Base-by-base conservation (phyloP, 2,888 invertebrate genomes). In the Sacculina carcini region DNA sequence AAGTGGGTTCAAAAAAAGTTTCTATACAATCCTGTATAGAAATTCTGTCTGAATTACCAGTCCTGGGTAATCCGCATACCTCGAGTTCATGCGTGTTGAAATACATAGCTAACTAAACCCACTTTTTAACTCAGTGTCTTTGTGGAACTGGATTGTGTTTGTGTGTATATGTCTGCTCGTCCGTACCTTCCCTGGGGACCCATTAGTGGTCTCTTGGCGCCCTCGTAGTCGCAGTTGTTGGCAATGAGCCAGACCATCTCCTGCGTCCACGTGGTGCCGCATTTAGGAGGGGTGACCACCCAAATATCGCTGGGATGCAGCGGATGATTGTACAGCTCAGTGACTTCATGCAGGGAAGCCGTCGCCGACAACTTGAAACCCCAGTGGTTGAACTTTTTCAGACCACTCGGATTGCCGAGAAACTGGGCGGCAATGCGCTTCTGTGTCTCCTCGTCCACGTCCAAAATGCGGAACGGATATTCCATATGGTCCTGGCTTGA, bases 181-280 rank as follows among this genome's bases (percentile, higher is more conserved):
- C n/a, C n/a, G n/a, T n/a, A n/a, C n/a, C n/a, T n/a, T n/a, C n/a
- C n/a, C n/a, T n/a, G n/a, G n/a, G n/a, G n/a, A n/a, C n/a, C n/a
- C 1, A 75, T 62, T 6, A 69, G 67, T 24, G 66, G 65, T 53
- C 59, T 58, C 61, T 70, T 69, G 1, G 76, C 76, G 23, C 64
- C 65, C 52, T 71, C 66, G 55, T 71, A 74, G 62, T 79, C 71
- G 47, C 77, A 62, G 56, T 75, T 66, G 54, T 75, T 75, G 53
- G 71, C 69, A 39, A 79, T 68, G 53, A 78, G 66, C 74, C 78
- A 80, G 0, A 78, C 73, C 67, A 80, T 71, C 66, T 80, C 79
- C 62, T 79, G 79, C 0, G 76, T 71, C 80, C 80, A 80, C 19
- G 81, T 81, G 23, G 80, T 80, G 5, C 78, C 77, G 21, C 51